Percentiles rank a stretch among this genome's conserved stretches.
These are phyloP conservation scores for Eumaeus atala DNA, from an alignment of 1,140 invertebrate genomes.

Conservation along the genomic window DNA sequence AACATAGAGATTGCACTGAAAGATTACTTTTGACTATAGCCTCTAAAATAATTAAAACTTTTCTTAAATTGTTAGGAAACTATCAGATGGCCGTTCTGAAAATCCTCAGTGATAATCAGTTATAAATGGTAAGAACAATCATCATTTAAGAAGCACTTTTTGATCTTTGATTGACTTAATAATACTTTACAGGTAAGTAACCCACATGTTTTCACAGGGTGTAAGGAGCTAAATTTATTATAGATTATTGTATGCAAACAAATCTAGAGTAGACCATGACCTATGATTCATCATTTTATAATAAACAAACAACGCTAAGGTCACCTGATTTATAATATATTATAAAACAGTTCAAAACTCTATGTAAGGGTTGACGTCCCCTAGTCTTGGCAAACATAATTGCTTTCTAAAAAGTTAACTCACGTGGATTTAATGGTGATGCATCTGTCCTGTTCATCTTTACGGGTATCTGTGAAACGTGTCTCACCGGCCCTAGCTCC, in stretches of 20 bases:
- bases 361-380: no score
- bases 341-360: no score
- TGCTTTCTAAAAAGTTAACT: conserved; percentile 68
- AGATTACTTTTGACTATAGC: neutral
- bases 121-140: conserved; percentile 68
- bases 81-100: conserved; percentile 71
- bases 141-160: conserved; percentile 35
- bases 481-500: conserved; percentile 98
- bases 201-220: no score
- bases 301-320: no score
- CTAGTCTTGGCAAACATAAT: no score
- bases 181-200: no score
- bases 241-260: no score
- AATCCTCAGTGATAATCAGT: conserved; percentile 59
- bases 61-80: conserved; percentile 10
- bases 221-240: no score
- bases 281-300: no score
- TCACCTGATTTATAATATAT: no score
- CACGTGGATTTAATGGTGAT: conserved; percentile 99
- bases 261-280: no score
- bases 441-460: conserved; percentile 99
- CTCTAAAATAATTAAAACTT: neutral
- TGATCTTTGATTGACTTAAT: no score
- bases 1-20: conserved; percentile 97
- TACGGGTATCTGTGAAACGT: conserved; percentile 98